Evolutionary conservation across 2,888 invertebrate species (phyloP), one percentile per base, ranked within the genome.

Genomic region (Elysia crispata): DNA sequence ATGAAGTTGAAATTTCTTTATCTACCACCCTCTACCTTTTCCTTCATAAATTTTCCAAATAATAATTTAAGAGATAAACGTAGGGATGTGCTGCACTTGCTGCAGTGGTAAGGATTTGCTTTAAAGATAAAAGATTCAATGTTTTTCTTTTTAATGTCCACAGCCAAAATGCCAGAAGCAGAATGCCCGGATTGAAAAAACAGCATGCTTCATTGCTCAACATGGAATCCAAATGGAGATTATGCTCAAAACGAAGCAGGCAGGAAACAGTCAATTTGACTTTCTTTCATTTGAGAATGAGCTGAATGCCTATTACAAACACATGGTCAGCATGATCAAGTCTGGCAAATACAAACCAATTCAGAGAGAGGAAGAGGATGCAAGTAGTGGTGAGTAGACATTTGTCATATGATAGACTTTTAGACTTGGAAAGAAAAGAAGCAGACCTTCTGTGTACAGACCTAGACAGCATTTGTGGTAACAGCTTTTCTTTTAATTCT

Each of bases 221-320:
- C 98, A 98, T 91, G 99, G 99, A 0, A 94, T 95, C 11, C 99
- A 99, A 93, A 98, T 99, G 98, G 99, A 99, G 93, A 98, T 99
- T 86, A 94, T 99, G 18, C 95, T 99, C 86, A 99, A 99, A 93
- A 97, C 98, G 3, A 99, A 99, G 93, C 99, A 99, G 92, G 94
- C 96, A 0, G 95, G 96, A 90, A 99, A 98, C 93, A 94, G 95
- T 0, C 97, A 98, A 93, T 99, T 99, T 93, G 94, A 95, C 85
- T 99, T 99, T 93, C 94, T 99, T 81, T 96, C 96, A 81, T 96
- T 96, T 90, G 97, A 96, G 84, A 95, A 97, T 81, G 92, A 93
- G 0, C 93, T 99, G 62, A 95, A 98, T 92, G 95, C 95, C 0
- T 99, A 98, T 92, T 99, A 99, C 92, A 95, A 95, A 83, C 95